phyloP scores from a whole-genome alignment of 2,113 vertebrate genomes.

The Montifringilla adamsi region DNA sequence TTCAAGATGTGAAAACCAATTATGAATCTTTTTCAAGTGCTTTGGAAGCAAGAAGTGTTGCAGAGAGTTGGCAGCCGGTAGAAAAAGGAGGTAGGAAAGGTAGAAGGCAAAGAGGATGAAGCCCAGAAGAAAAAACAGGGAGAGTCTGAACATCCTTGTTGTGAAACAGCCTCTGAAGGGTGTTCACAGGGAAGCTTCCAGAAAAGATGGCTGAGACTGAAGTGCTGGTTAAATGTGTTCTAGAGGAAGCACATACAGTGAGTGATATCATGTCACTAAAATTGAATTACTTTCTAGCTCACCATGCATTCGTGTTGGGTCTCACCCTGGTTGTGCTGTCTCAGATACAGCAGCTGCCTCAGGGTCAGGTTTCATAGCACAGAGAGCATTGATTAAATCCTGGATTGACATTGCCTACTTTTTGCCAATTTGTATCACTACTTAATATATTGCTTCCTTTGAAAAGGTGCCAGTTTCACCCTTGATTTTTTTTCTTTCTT shows the following conservation, averaged over 20 bases:
- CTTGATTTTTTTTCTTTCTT: neutral
- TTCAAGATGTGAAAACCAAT: neutral
- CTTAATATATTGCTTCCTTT: neutral
- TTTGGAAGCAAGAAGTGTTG: neutral
- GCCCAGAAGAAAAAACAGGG: neutral
- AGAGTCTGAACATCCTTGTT: neutral
- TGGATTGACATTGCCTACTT: neutral
- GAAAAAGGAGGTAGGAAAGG: neutral
- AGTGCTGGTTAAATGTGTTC: neutral
- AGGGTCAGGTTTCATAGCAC: neutral
- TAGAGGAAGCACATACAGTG: neutral
- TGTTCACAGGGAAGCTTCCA: neutral
- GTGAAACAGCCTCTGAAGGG: neutral
- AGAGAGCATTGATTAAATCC: neutral
- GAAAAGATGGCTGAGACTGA: neutral
- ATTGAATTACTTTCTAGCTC: neutral
- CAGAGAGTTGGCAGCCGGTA: neutral
- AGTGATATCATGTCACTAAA: neutral
- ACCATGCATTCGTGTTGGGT: fast-evolving
- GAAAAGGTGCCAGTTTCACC: neutral
- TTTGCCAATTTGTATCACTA: neutral
- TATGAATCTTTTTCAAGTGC: neutral
- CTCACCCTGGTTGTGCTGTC: neutral
- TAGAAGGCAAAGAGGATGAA: neutral
- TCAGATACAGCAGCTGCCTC: too few relatives aligned